A percentile compares a stretch with the other conserved stretches of the same genome.
phyloP scores from a whole-genome alignment of 2,113 vertebrate species.

The Cacatua alba region DNA sequence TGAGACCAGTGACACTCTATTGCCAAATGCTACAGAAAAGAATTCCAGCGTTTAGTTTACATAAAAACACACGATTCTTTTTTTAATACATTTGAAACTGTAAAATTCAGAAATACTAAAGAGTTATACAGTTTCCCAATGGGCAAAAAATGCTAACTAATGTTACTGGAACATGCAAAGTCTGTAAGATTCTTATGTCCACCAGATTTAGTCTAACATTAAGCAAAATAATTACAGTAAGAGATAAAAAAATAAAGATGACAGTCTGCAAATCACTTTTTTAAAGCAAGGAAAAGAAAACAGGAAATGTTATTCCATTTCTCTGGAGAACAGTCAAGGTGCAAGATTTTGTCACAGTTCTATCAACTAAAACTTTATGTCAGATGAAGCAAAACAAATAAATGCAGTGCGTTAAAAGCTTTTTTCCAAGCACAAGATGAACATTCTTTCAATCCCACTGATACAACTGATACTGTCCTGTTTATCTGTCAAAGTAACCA shows the following conservation, averaged over 20 bases:
- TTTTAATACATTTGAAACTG: background rate
- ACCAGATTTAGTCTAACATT: background rate
- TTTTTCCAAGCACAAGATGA: background rate
- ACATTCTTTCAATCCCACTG: background rate
- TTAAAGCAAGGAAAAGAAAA: background rate
- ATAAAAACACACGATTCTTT: background rate
- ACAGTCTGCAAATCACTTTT: background rate
- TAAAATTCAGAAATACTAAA: background rate
- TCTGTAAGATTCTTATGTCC: background rate
- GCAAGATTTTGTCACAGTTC: background rate
- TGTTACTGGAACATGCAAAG: fast-evolving
- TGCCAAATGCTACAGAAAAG: conserved; percentile 85
- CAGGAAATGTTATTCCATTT: background rate
- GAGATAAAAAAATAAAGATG: background rate
- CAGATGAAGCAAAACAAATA: background rate
- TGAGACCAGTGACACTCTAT: conserved; percentile 94
- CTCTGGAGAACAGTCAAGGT: background rate
- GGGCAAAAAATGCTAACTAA: background rate
- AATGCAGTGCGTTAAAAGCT: background rate
- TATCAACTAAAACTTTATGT: background rate
- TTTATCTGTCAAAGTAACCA: background rate
- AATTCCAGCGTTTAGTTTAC: background rate
- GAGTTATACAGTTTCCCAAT: background rate
- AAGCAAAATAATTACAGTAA: background rate
- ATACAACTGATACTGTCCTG: background rate